These are phyloP conservation scores for Phocides pigmalion DNA, from an alignment of 1,140 invertebrate species.

Conservation along the genomic window DNA sequence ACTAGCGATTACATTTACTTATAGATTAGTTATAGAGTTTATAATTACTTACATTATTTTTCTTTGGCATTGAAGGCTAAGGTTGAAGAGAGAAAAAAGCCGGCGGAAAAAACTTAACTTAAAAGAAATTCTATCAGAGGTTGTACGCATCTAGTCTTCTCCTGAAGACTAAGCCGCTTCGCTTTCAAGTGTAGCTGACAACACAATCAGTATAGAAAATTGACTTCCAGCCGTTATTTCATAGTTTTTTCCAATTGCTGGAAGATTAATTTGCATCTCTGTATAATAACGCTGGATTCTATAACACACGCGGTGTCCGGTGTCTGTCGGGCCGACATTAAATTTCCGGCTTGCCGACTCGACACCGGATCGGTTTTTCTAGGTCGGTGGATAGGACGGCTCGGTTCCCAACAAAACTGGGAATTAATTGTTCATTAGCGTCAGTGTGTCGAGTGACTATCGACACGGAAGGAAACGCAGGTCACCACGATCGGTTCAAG, in stretches of 20 bases:
- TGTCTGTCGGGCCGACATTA: conserved; percentile 28
- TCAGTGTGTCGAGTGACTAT: conserved; percentile 18
- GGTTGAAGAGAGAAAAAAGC: too few relatives aligned
- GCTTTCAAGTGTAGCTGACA: too few relatives aligned
- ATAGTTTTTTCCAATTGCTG: neutral
- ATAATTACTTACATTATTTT: too few relatives aligned
- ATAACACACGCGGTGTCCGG: neutral
- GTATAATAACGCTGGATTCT: neutral
- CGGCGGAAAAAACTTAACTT: too few relatives aligned
- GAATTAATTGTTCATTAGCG: conserved; percentile 23
- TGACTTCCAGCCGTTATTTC: neutral
- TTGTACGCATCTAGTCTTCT: too few relatives aligned
- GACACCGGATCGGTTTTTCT: conserved; percentile 23
- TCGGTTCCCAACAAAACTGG: conserved; percentile 5
- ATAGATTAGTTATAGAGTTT: too few relatives aligned
- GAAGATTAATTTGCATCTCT: neutral
- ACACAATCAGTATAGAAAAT: too few relatives aligned
- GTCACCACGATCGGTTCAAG: neutral
- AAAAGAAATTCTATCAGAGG: too few relatives aligned
- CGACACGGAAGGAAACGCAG: neutral
- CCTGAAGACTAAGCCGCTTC: too few relatives aligned
- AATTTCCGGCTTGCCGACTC: conserved; percentile 19
- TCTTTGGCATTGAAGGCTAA: too few relatives aligned
- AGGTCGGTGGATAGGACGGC: conserved; percentile 5
- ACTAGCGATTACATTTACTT: too few relatives aligned